Base-by-base conservation (phyloP, 1,140 invertebrate genomes). In the Eurosta solidaginis region DNA sequence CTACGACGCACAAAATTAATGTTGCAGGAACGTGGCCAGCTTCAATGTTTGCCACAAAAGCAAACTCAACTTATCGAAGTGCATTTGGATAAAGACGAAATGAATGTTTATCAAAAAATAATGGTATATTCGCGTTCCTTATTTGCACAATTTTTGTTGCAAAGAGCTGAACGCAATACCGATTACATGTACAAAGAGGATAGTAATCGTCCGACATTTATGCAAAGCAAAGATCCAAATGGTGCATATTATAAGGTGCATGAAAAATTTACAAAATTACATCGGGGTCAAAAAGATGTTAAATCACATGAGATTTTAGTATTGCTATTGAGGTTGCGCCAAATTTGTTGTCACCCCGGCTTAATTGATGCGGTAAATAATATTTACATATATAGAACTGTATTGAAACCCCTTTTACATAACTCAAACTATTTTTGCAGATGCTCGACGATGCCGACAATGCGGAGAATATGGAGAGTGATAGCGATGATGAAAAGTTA, bases 311-410 rank as follows among this genome's bases (percentile, higher is more conserved):
- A 95, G 83, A 94, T 97, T 83, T 89, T 98, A 77, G 93, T 96
- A 0, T 88, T 97, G 1, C 83, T 98, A 14, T 85, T 97, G n/a
- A 89, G 96, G 22, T 87, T 98, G 68, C 89, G 96, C 6, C 97
- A 98, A 86, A 92, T 96, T 74, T 97, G 96, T 87, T 95, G 94
- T 83, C 96, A 98, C 90, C 93, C 96, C 0, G 92, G 92, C 10
- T 90, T 98, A 0, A 94, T 97, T 52, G 84, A 87, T 81, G 29
- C 82, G 75, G 85, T 87, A 80, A 20, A 27, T 78, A 25, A n/a
- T 17, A 49, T 17, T 25, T 22, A 36, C n/a, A 4, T 6, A 33
- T 27, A 47, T 22, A 40, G 27, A 68, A 36, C 20, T 68, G n/a
- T 17, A 45, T 20, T 44, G 54, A 42, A 78, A 36, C n/a, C 25